Conservation (phyloP, 2,113 vertebrate genomes). For the Lepidothrix coronata region DNA sequence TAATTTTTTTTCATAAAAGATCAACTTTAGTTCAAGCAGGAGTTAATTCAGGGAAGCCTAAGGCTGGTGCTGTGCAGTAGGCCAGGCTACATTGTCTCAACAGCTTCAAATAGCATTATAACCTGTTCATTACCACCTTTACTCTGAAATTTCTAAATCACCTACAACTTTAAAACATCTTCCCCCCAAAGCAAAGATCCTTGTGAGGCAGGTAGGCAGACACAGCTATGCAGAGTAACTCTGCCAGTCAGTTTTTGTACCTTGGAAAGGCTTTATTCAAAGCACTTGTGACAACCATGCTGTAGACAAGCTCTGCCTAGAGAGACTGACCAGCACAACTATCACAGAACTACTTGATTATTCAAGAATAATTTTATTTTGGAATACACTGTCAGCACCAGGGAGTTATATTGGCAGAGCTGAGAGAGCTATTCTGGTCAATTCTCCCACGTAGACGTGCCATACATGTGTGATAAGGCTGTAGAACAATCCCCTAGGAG, state of each 20-base stretch:
- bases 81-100: neutral
- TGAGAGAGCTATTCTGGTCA: neutral
- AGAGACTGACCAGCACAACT: neutral
- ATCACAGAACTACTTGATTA: neutral
- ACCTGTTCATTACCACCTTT: neutral
- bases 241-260: neutral
- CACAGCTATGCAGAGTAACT: neutral
- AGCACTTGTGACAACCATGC: neutral
- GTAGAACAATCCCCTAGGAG: conserved; percentile 5
- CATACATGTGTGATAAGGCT: neutral
- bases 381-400: neutral
- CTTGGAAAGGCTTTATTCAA: neutral
- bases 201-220: neutral
- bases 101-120: neutral
- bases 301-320: neutral
- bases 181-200: neutral
- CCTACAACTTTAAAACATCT: neutral
- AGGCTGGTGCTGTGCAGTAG: neutral
- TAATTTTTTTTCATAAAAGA: neutral
- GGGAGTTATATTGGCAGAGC: neutral
- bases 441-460: neutral
- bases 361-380: conserved; percentile 30
- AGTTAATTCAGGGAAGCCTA: neutral
- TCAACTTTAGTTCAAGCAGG: neutral
- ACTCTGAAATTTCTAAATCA: neutral